A percentile compares a stretch with the other conserved stretches of the same genome.
Conservation (phyloP, 2,888 invertebrate genomes). For the Drosophila conformis region DNA sequence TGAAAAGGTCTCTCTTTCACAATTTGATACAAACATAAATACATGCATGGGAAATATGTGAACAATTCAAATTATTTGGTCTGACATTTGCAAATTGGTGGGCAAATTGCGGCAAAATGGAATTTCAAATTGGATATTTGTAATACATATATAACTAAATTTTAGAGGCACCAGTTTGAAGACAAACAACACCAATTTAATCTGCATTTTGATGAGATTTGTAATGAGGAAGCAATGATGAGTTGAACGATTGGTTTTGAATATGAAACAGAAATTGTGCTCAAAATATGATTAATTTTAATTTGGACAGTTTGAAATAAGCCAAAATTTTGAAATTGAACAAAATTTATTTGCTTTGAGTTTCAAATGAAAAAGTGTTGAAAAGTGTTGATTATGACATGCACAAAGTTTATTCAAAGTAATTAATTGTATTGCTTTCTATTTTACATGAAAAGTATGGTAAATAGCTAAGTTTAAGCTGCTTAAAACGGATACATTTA, state of each 20-base stretch:
- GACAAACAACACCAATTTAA: slow-evolving; percentile 44
- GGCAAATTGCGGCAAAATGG: slow-evolving; percentile 37
- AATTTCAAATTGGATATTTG: slow-evolving; percentile 42
- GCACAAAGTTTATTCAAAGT: too few species aligned
- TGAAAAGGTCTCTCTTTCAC: slow-evolving; percentile 54
- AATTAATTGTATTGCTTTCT: too few species aligned
- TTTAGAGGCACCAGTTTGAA: slow-evolving; percentile 9
- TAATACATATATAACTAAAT: slow-evolving; percentile 6
- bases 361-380: too few species aligned
- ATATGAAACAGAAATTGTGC: slow-evolving; percentile 2
- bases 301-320: neutral
- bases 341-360: too few species aligned
- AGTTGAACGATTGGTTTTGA: slow-evolving; percentile 12
- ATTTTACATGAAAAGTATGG: too few species aligned
- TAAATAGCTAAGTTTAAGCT: neutral
- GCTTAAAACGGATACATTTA: too few species aligned
- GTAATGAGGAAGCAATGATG: neutral
- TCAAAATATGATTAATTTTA: neutral
- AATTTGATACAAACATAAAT: slow-evolving; percentile 40
- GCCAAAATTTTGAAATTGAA: too few species aligned
- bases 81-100: slow-evolving; percentile 56
- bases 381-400: too few species aligned
- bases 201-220: slow-evolving; percentile 63
- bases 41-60: slow-evolving; percentile 3
- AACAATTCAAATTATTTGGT: slow-evolving; percentile 23